phyloP scores from a whole-genome alignment of 2,113 vertebrate genomes.

The Mionectes macconnelli region DNA sequence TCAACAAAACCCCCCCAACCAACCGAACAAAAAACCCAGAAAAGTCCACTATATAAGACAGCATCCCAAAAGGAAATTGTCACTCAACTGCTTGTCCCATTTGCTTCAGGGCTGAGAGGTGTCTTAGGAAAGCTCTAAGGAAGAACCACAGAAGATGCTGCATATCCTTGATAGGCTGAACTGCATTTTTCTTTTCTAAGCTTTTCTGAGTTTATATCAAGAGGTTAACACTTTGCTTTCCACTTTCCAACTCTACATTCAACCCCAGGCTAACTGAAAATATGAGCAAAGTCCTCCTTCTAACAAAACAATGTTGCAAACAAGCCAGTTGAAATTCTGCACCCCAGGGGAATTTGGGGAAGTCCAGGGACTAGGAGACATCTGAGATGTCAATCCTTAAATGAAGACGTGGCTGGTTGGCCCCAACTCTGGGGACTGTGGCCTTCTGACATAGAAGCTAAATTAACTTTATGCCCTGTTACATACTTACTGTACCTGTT shows the following conservation, averaged over 20 bases:
- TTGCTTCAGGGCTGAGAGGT: background rate
- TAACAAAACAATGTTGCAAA: background rate
- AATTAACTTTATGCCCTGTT: background rate
- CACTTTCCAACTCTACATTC: background rate
- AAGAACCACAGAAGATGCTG: background rate
- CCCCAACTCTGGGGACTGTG: background rate
- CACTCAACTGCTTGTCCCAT: background rate
- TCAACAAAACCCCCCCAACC: background rate
- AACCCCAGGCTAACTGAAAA: background rate
- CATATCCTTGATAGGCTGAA: background rate
- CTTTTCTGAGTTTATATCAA: background rate
- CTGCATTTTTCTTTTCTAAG: background rate
- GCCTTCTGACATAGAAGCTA: background rate
- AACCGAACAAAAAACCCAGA: background rate
- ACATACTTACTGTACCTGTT: background rate
- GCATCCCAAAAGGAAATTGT: background rate
- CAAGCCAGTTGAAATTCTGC: background rate
- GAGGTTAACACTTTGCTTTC: background rate
- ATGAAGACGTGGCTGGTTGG: background rate
- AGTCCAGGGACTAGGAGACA: background rate
- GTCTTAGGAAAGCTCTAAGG: slow-evolving; percentile 23
- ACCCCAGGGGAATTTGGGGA: background rate
- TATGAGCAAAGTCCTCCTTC: background rate
- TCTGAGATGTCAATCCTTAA: background rate
- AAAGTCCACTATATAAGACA: background rate